phyloP scores from a whole-genome alignment of 2,797 vertebrate genomes.

The Megaceryle alcyon region DNA sequence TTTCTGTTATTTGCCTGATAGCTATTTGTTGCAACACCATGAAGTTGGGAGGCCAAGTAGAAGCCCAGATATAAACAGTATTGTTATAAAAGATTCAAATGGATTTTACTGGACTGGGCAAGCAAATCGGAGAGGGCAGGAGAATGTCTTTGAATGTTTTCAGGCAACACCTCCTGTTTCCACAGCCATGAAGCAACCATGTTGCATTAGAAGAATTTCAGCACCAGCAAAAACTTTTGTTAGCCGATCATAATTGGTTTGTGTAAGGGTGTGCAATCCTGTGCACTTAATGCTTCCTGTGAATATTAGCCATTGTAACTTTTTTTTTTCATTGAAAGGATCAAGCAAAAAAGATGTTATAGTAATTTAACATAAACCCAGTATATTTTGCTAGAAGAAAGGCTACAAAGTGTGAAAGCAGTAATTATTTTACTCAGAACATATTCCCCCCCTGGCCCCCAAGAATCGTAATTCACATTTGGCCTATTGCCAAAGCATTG shows the following conservation, averaged over 20 bases:
- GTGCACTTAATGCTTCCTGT: not conserved
- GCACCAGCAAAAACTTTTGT: not conserved
- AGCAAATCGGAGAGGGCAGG: not conserved
- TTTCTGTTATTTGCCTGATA: not conserved
- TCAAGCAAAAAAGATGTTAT: not conserved
- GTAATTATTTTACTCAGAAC: not conserved
- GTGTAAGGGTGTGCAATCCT: not conserved
- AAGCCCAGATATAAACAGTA: not conserved
- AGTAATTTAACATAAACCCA: not conserved
- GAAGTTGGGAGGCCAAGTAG: not conserved
- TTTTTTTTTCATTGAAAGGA: not conserved
- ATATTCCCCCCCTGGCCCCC: not conserved
- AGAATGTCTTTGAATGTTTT: not conserved
- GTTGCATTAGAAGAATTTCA: not conserved
- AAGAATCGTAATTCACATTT: not conserved
- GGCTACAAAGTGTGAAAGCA: not conserved
- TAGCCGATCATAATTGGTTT: not conserved
- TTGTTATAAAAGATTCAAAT: not conserved
- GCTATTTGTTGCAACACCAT: not conserved
- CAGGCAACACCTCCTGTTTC: not conserved
- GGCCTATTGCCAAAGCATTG: conserved; percentile 3
- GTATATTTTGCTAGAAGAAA: not conserved
- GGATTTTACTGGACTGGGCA: not conserved
- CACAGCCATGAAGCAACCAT: not conserved
- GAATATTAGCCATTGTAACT: not conserved